phyloP scores from a whole-genome alignment of 2,888 invertebrate genomes.

The Diadegma fenestrale region DNA sequence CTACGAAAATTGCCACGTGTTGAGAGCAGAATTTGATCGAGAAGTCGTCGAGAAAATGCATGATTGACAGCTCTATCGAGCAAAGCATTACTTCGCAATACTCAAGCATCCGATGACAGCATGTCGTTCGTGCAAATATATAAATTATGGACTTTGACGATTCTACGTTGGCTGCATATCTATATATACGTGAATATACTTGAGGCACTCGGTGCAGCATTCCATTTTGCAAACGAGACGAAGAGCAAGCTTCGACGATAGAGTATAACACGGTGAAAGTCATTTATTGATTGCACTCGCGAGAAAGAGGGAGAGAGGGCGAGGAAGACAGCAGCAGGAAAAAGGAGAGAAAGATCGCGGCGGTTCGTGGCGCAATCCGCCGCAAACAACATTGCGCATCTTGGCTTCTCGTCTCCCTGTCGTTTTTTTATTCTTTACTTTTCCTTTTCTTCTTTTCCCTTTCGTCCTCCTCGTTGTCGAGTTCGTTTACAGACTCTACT shows the following conservation, averaged over 20 bases:
- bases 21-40: background rate
- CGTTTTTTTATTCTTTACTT: background rate
- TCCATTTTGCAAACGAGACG: constrained; percentile 53
- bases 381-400: constrained; percentile 60
- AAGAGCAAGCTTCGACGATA: constrained; percentile 46
- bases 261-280: constrained; percentile 59
- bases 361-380: constrained; percentile 60
- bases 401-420: constrained; percentile 33
- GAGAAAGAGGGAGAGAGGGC: background rate
- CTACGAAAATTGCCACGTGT: constrained; percentile 12
- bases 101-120: constrained; percentile 41
- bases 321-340: constrained; percentile 1
- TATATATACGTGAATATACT: constrained; percentile 7
- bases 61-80: constrained; percentile 41
- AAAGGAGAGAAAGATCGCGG: constrained; percentile 14
- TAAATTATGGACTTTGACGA: constrained; percentile 37
- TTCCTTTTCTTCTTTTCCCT: constrained; percentile 21
- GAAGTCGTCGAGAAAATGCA: constrained; percentile 18
- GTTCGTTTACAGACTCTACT: constrained; percentile 40
- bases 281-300: constrained; percentile 57
- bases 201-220: constrained; percentile 36
- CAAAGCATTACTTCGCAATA: background rate
- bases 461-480: constrained; percentile 31
- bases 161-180: background rate
- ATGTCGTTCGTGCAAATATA: constrained; percentile 36